Evolutionary conservation across 2,888 invertebrate species (phyloP).

Genomic region (Drosophila mimetica): DNA sequence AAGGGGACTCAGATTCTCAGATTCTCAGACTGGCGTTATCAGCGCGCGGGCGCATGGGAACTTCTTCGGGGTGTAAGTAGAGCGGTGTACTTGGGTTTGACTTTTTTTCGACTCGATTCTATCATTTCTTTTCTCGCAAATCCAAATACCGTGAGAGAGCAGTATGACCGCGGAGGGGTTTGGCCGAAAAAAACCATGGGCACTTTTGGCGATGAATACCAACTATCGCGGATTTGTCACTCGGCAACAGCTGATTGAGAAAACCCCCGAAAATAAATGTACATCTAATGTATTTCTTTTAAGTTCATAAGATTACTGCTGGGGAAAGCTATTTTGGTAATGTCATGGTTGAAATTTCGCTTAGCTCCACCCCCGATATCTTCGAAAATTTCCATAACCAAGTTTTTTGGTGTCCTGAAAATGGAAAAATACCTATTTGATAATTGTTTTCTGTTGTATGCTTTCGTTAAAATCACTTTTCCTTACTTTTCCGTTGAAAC

Average conservation of each 20-base stretch:
- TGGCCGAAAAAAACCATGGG: neutral
- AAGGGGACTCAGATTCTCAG: neutral
- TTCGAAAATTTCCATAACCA: no score
- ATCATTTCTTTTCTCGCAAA: slow-evolving; percentile 11
- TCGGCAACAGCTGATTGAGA: neutral
- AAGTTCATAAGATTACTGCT: no score
- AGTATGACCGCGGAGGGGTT: neutral
- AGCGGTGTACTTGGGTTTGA: slow-evolving; percentile 4
- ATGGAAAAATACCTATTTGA: no score
- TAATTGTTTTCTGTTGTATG: no score
- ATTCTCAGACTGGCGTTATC: slow-evolving; percentile 49
- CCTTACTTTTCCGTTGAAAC: no score
- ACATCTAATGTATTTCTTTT: no score
- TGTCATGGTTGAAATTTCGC: no score
- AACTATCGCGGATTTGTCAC: neutral
- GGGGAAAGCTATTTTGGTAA: no score
- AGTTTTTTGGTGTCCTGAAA: no score
- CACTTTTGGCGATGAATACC: neutral
- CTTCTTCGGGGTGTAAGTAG: slow-evolving; percentile 19
- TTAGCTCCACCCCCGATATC: no score
- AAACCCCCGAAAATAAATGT: neutral
- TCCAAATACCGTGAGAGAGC: slow-evolving; percentile 7
- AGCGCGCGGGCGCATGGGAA: slow-evolving; percentile 60
- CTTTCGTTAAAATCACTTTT: no score
- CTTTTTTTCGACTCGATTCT: slow-evolving; percentile 6